A percentile compares a stretch with the other conserved stretches of the same genome.
Evolutionary conservation across 2,888 invertebrate genomes (phyloP).

Genomic region (Scaptomyza cyrtandrae): DNA sequence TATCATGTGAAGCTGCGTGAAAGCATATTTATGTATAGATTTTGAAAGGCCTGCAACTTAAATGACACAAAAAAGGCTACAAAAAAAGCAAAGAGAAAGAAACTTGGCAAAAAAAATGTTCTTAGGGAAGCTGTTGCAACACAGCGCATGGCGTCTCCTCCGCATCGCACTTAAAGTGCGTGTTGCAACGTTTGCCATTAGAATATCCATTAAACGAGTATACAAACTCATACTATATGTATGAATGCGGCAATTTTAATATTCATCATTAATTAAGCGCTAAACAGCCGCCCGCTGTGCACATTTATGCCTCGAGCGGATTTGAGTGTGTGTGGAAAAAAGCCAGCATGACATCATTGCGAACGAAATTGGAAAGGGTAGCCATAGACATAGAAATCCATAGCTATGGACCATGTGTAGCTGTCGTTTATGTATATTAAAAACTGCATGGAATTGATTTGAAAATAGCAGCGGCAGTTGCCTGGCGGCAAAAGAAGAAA

Average conservation of each 20-base stretch:
- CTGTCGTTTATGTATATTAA: slow-evolving; percentile 56
- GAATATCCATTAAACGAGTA: slow-evolving; percentile 43
- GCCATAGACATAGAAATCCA: slow-evolving; percentile 20
- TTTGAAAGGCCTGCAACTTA: slow-evolving; percentile 58
- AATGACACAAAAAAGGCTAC: slow-evolving; percentile 38
- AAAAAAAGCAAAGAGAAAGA: background rate
- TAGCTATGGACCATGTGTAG: slow-evolving; percentile 25
- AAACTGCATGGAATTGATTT: slow-evolving; percentile 80
- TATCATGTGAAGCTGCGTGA: slow-evolving; percentile 66
- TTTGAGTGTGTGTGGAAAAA: slow-evolving; percentile 36
- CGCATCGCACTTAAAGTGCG: slow-evolving; percentile 50
- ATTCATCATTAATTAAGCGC: slow-evolving; percentile 81
- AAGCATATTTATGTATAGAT: slow-evolving; percentile 79
- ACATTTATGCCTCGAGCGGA: slow-evolving; percentile 59
- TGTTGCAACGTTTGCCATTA: slow-evolving; percentile 58
- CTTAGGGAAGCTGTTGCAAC: slow-evolving; percentile 24
- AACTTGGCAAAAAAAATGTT: slow-evolving; percentile 42
- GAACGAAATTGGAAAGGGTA: slow-evolving; percentile 68
- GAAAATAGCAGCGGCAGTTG: slow-evolving; percentile 64
- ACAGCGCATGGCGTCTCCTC: slow-evolving; percentile 3
- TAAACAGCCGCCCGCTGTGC: slow-evolving; percentile 77
- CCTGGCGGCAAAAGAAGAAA: slow-evolving; percentile 21
- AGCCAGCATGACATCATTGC: slow-evolving; percentile 76
- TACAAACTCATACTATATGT: slow-evolving; percentile 14
- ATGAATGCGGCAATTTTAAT: slow-evolving; percentile 75